Evolutionary conservation across 2,888 invertebrate species (phyloP), one percentile per base, ranked within the genome.

Genomic region (Autographa pulchrina): DNA sequence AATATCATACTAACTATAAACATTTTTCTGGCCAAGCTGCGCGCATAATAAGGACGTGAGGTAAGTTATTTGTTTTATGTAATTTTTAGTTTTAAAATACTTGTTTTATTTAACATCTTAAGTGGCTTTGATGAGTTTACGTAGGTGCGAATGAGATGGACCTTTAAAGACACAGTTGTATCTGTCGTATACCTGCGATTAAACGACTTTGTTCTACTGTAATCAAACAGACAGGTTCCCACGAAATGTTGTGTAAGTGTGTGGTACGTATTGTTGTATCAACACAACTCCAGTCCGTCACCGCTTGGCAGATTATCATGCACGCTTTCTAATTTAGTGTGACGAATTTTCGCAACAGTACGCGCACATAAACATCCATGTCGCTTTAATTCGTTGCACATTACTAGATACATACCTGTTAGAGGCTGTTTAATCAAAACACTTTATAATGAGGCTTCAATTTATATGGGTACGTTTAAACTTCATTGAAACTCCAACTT

Each of bases 241-340:
- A 81, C 61, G 66, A 62, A 70, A 71, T 66, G 71, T 75, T 83
- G 81, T 80, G 78, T 77, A 83, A 80, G 74, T 65, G 69, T 70
- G 70, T 70, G 68, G 75, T 67, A 70, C 68, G 71, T 75, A 70
- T 72, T 77, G 72, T 75, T 73, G 68, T 83, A 73, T 83, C 78
- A 76, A 77, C 64, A 74, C 68, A 68, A 69, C 71, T 70, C 80
- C 61, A 71, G 75, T 77, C 80, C 83, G 87, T 86, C 86, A 85
- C 77, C 82, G 84, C 78, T 76, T 79, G 82, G 78, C 80, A 84
- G 85, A 86, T 87, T 85, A 88, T 87, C 83, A 86, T 86, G 85
- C 88, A 91, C 92, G 91, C 94, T 95, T 94, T 94, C 95, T 94
- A 94, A 94, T 94, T 93, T 88, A 90, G 91, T 91, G 81, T 93